Conservation (phyloP, 2,888 invertebrate genomes). For the Octonoba sinensis region DNA sequence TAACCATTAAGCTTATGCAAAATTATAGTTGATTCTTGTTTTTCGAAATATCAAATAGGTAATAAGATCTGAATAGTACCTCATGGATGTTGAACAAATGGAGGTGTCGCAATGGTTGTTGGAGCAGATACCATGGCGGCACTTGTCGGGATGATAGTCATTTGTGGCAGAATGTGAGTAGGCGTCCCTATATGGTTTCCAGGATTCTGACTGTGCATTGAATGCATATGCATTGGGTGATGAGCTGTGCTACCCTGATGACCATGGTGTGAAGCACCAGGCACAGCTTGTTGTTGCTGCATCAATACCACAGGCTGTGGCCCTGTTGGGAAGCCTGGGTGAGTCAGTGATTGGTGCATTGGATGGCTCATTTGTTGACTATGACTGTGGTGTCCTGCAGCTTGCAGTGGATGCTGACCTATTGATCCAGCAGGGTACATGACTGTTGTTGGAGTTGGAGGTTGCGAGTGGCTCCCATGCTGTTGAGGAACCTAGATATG, state of each 20-base stretch:
- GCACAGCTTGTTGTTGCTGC: slow-evolving; percentile 34
- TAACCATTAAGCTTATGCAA: no score
- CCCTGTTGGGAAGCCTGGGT: slow-evolving; percentile 20
- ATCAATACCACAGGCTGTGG: slow-evolving; percentile 56
- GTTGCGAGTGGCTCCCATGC: slow-evolving; percentile 19
- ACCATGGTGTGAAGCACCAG: slow-evolving; percentile 3
- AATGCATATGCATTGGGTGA: slow-evolving; percentile 33
- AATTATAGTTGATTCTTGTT: no score
- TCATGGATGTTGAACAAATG: slow-evolving; percentile 44
- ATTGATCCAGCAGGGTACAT: slow-evolving; percentile 24
- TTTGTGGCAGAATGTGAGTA: slow-evolving; percentile 33
- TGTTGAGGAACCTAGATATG: not conserved
- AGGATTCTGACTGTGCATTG: slow-evolving; percentile 25
- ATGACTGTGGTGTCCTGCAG: slow-evolving; percentile 14
- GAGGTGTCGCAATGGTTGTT: slow-evolving; percentile 34
- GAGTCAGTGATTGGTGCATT: slow-evolving; percentile 14
- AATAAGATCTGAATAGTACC: slow-evolving; percentile 1
- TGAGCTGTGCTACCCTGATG: slow-evolving; percentile 15
- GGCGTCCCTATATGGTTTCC: slow-evolving; percentile 18
- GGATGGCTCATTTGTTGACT: slow-evolving; percentile 22
- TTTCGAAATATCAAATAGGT: no score
- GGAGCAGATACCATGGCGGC: slow-evolving; percentile 24
- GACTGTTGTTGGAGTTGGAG: slow-evolving; percentile 38
- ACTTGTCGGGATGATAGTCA: slow-evolving; percentile 51
- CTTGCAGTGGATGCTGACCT: slow-evolving; percentile 32